These are phyloP conservation scores for Ptyas mucosa DNA, from an alignment of 2,113 vertebrate species.

Conservation along the genomic window DNA sequence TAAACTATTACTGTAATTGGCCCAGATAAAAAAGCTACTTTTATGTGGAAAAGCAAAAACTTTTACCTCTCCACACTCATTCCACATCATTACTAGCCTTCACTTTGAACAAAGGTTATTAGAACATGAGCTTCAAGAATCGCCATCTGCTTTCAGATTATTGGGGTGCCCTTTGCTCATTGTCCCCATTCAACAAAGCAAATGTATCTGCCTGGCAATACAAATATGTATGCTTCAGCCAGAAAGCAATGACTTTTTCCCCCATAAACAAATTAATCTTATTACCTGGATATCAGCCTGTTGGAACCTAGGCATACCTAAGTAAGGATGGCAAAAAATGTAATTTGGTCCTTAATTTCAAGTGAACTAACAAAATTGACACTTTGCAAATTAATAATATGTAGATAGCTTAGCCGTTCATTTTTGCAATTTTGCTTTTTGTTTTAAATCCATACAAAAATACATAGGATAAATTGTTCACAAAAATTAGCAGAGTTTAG, in stretches of 20 bases:
- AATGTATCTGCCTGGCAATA: not conserved
- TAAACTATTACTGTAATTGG: not conserved
- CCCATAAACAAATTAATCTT: not conserved
- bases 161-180: not conserved
- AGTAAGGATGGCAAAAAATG: not conserved
- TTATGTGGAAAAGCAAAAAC: not conserved
- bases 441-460: not conserved
- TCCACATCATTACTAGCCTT: not conserved
- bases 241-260: not conserved
- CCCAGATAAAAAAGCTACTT: not conserved
- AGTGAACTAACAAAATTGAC: not conserved
- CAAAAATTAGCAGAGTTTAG: not conserved
- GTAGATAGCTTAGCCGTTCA: not conserved
- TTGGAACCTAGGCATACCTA: accelerated
- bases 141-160: not conserved
- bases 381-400: not conserved
- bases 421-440: not conserved
- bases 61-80: not conserved
- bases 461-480: not conserved
- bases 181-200: not conserved
- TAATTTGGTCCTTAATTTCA: not conserved
- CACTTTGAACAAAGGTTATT: not conserved
- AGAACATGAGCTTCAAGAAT: not conserved
- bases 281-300: not conserved
- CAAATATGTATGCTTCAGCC: conserved; percentile 10